Evolutionary conservation across 1,140 invertebrate genomes (phyloP), one percentile per base, ranked within the genome.

Genomic region (Drosophila yakuba): DNA sequence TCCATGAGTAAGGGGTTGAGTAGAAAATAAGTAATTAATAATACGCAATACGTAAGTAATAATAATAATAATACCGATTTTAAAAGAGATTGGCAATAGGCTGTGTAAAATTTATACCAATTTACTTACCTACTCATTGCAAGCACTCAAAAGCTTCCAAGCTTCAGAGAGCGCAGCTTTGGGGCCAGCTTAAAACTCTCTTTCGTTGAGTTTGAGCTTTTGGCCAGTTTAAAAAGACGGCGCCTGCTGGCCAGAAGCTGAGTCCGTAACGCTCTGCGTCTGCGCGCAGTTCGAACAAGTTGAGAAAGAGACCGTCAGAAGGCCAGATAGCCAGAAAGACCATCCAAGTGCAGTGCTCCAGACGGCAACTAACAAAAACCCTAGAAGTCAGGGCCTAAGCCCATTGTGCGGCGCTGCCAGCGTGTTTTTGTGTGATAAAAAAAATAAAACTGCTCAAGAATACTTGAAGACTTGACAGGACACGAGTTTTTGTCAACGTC

Each of bases 251-350:
- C 75, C 60, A 69, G 64, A 72, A 73, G 62, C 51, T 79, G 84
- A 86, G 83, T 86, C 79, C 79, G 73, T 74, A 68, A 89, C 80
- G 79, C 63, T 88, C 83, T 86, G 83, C 83, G 83, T 83, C 78
- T 88, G 79, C 79, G 84, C 84, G 83, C 83, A 86, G 79, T 86
- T 82, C 76, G n/a, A 86, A 80, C 59, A 77, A 75, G 74, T 51
- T 60, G 14, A 39, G 38, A 32, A 63, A 43, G 41, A 66, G 28
- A 62, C 25, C 57, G 3, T 17, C 28, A 66, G 23, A 10, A 62
- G 1, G 20, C 20, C 20, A 20, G 20, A 20, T 2, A 20, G 20
- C 20, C 20, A 20, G 20, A 10, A 62, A 58, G 17, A 10, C 52
- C 32, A 38, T 55, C 23, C 55, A n/a, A 59, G 41, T 63, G 38